Evolutionary conservation across 2,113 vertebrate genomes (phyloP).

Genomic region (Crypturellus undulatus): DNA sequence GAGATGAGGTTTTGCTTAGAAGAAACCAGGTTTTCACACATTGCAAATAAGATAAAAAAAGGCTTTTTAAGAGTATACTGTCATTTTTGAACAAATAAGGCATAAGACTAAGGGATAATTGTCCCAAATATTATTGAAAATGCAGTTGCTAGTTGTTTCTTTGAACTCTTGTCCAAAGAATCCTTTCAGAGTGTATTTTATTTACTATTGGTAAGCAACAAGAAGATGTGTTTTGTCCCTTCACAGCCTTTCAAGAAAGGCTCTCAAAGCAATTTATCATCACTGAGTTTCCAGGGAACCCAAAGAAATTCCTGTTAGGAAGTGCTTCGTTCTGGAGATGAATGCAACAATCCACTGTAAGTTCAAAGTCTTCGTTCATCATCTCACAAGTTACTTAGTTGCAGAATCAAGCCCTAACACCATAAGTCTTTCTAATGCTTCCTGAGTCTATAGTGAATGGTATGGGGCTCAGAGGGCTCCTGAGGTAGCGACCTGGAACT

Average conservation of each 20-base stretch:
- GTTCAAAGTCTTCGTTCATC: constrained; percentile 23
- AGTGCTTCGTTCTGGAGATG: background rate
- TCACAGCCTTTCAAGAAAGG: background rate
- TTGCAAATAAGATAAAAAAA: background rate
- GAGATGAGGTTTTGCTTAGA: background rate
- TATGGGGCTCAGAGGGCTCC: constrained; percentile 13
- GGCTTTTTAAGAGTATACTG: background rate
- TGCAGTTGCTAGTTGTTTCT: background rate
- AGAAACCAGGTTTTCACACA: background rate
- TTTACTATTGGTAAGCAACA: background rate
- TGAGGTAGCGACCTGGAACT: background rate
- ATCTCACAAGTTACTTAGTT: background rate
- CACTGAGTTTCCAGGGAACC: background rate
- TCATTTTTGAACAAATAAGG: constrained; percentile 20
- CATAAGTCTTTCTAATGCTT: constrained; percentile 14
- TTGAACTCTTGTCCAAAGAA: background rate
- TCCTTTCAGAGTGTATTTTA: background rate
- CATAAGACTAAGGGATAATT: background rate
- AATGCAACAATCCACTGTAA: constrained; percentile 14
- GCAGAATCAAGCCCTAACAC: background rate
- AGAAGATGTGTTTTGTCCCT: background rate
- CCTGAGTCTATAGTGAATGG: background rate
- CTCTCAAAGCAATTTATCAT: background rate
- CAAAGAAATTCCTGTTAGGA: constrained; percentile 3
- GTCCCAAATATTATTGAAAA: background rate